Evolutionary conservation across 1,140 invertebrate genomes (phyloP).

Genomic region (Papilio glaucus): DNA sequence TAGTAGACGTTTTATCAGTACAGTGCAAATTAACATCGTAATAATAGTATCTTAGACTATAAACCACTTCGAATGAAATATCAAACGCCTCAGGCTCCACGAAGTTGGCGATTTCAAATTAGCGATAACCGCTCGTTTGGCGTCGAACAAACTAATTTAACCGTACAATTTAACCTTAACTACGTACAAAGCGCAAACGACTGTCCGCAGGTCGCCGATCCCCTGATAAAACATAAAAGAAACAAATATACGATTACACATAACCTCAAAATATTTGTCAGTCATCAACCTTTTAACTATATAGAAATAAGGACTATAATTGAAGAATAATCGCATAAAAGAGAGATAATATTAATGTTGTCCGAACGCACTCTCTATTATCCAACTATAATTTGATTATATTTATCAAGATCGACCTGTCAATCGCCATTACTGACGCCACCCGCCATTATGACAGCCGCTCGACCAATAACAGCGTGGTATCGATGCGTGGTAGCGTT

Average conservation of each 20-base stretch:
- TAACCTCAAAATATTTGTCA: conserved; percentile 33
- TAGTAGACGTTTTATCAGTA: background rate
- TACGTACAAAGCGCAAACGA: conserved; percentile 61
- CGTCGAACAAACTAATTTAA: conserved; percentile 63
- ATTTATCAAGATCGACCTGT: conserved; percentile 69
- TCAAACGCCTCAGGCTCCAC: conserved; percentile 9
- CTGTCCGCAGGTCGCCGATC: conserved; percentile 60
- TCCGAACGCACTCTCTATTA: conserved; percentile 48
- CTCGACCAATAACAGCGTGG: conserved; percentile 49
- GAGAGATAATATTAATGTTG: conserved; percentile 26
- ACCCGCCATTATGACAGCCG: conserved; percentile 63
- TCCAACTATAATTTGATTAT: conserved; percentile 68
- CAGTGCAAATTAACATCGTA: conserved; percentile 5
- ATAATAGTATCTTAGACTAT: conserved; percentile 13
- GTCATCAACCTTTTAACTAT: background rate
- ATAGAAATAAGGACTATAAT: background rate
- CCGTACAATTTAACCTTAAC: conserved; percentile 57
- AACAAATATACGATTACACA: conserved; percentile 39
- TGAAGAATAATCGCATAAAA: background rate
- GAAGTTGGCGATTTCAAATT: conserved; percentile 45
- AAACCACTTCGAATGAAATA: conserved; percentile 1
- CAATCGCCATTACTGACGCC: conserved; percentile 63
- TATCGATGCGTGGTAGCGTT: conserved; percentile 36
- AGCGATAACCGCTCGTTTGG: conserved; percentile 55
- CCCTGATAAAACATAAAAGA: conserved; percentile 55